Conservation (phyloP, 2,888 invertebrate species). For the Rhingia rostrata region DNA sequence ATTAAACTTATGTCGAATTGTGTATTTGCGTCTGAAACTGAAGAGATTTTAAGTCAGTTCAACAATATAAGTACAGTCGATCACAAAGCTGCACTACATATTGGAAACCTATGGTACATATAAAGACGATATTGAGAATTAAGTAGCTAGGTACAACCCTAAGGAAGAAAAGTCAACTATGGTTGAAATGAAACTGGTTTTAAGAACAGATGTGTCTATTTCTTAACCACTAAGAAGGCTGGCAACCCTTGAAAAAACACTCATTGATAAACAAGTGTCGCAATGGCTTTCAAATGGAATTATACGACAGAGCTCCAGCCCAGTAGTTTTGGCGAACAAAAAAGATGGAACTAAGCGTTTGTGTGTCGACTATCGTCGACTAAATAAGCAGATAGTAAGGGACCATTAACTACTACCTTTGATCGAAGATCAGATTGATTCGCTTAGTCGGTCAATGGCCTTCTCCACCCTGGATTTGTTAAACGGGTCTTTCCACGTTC, state of each 20-base stretch:
- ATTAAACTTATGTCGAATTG: neutral
- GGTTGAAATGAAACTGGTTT: conserved; percentile 5
- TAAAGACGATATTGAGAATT: neutral
- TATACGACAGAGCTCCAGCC: conserved; percentile 70
- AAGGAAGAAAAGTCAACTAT: neutral
- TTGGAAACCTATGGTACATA: neutral
- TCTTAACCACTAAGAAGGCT: neutral
- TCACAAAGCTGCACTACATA: neutral
- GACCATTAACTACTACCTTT: conserved; percentile 75
- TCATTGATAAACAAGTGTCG: neutral
- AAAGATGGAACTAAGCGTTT: conserved; percentile 73
- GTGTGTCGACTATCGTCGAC: conserved; percentile 72
- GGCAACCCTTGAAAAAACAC: neutral
- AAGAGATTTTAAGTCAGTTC: neutral
- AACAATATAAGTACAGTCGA: neutral
- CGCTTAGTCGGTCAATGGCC: conserved; percentile 73
- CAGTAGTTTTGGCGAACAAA: conserved; percentile 75
- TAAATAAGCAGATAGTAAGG: conserved; percentile 65
- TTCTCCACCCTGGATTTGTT: conserved; percentile 77
- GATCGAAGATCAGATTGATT: conserved; percentile 77
- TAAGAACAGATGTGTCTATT: neutral
- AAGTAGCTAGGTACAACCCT: neutral
- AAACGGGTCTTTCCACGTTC: conserved; percentile 79
- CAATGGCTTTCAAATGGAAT: conserved; percentile 13
- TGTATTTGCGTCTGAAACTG: neutral